phyloP scores from a whole-genome alignment of 2,113 vertebrate species.

The Microtus richardsoni region DNA sequence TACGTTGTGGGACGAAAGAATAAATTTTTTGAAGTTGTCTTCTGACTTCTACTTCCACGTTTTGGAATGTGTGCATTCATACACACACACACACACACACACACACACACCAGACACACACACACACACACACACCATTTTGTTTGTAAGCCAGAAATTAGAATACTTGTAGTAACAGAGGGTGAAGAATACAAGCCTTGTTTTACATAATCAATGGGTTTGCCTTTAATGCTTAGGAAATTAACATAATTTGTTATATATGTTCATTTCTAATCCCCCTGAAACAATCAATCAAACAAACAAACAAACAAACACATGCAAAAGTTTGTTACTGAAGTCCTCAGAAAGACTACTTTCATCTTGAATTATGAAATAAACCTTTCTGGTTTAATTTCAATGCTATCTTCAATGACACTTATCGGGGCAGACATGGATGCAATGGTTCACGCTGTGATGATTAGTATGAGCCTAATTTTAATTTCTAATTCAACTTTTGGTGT shows the following conservation, averaged over 20 bases:
- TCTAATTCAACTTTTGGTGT: neutral
- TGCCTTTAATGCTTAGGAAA: neutral
- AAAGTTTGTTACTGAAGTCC: neutral
- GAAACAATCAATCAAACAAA: neutral
- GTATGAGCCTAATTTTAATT: slow-evolving; percentile 66
- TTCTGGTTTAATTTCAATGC: slow-evolving; percentile 64
- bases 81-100: neutral
- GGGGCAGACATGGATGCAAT: slow-evolving; percentile 9
- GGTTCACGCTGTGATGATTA: slow-evolving; percentile 58
- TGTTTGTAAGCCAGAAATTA: neutral
- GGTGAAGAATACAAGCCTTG: neutral
- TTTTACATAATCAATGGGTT: neutral
- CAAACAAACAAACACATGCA: neutral
- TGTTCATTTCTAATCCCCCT: neutral
- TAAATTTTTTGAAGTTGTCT: neutral
- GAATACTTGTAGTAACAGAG: neutral
- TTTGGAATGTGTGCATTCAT: neutral
- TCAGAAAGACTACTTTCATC: slow-evolving; percentile 33
- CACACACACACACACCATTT: neutral
- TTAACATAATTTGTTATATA: neutral
- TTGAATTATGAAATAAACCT: slow-evolving; percentile 68
- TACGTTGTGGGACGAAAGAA: neutral
- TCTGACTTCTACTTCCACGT: too few relatives aligned
- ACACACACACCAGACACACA: neutral
- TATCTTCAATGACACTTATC: slow-evolving; percentile 67